These are phyloP conservation scores for Lineus longissimus DNA, from an alignment of 1,140 invertebrate species.

Conservation along the genomic window DNA sequence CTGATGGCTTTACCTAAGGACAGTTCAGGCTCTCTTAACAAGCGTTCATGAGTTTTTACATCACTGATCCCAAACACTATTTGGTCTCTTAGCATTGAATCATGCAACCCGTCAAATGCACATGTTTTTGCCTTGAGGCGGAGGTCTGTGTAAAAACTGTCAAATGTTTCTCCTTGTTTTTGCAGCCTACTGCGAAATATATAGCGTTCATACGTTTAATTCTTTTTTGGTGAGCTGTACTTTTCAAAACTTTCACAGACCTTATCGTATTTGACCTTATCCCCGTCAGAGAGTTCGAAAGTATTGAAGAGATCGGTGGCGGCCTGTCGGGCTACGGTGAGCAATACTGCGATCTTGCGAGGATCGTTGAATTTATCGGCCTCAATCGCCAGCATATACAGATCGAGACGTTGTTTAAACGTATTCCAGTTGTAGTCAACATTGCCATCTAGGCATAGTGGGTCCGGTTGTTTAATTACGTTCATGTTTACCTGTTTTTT, in stretches of 20 bases:
- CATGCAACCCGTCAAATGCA: slow-evolving; percentile 18
- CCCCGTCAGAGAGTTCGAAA: background rate
- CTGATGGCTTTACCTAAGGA: background rate
- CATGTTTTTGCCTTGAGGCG: slow-evolving; percentile 17
- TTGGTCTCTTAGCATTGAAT: slow-evolving; percentile 19
- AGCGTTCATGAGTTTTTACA: slow-evolving; percentile 10
- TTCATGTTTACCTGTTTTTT: no score
- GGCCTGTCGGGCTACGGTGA: background rate
- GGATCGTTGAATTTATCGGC: background rate
- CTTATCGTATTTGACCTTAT: background rate
- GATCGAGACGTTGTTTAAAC: background rate
- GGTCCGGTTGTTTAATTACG: no score
- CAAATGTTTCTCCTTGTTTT: slow-evolving; percentile 17
- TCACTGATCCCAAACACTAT: slow-evolving; percentile 20
- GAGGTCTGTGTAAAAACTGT: slow-evolving; percentile 17
- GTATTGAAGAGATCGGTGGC: slow-evolving; percentile 2
- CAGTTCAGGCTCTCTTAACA: slow-evolving; percentile 10
- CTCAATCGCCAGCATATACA: background rate
- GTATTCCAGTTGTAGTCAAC: background rate
- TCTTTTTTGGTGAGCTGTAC: slow-evolving; percentile 12
- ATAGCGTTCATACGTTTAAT: slow-evolving; percentile 21
- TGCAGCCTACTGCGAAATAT: slow-evolving; percentile 19
- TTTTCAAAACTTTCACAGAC: background rate
- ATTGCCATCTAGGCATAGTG: background rate
- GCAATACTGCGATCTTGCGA: background rate